Conservation (phyloP, 2,113 vertebrate species). For the Eclectus roratus region DNA sequence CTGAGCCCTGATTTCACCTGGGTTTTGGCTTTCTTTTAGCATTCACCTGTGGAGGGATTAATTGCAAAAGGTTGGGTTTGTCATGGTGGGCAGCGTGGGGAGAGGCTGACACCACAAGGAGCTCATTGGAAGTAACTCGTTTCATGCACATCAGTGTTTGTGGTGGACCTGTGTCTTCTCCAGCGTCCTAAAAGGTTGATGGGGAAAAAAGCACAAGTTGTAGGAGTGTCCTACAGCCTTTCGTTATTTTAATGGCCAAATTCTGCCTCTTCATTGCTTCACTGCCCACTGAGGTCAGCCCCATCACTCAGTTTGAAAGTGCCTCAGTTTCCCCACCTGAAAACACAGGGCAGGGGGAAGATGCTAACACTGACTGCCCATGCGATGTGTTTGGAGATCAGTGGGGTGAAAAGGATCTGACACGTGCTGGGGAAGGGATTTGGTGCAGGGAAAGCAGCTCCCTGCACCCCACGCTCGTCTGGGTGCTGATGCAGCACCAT, state of each 20-base stretch:
- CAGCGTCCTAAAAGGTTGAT: background rate
- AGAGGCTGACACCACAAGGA: fast-evolving
- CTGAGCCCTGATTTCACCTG: fast-evolving
- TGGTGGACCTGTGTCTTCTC: background rate
- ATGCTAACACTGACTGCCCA: background rate
- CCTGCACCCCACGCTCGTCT: background rate
- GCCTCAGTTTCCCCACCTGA: background rate
- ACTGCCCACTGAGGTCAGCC: background rate
- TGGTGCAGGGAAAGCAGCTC: background rate
- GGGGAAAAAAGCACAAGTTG: background rate
- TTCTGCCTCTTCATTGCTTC: background rate
- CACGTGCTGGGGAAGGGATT: background rate
- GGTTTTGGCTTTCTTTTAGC: background rate
- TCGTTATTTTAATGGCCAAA: background rate
- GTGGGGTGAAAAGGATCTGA: background rate
- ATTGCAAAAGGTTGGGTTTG: background rate
- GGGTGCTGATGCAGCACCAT: background rate
- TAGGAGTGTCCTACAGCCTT: background rate
- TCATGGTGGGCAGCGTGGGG: fast-evolving
- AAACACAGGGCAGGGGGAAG: fast-evolving
- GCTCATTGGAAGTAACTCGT: fast-evolving
- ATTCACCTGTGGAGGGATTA: background rate
- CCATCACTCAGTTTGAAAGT: too few relatives aligned
- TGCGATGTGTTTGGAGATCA: fast-evolving
- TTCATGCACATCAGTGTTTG: background rate